Base-by-base conservation (phyloP, 2,888 invertebrate genomes). In the Nemotelus nigrinus region DNA sequence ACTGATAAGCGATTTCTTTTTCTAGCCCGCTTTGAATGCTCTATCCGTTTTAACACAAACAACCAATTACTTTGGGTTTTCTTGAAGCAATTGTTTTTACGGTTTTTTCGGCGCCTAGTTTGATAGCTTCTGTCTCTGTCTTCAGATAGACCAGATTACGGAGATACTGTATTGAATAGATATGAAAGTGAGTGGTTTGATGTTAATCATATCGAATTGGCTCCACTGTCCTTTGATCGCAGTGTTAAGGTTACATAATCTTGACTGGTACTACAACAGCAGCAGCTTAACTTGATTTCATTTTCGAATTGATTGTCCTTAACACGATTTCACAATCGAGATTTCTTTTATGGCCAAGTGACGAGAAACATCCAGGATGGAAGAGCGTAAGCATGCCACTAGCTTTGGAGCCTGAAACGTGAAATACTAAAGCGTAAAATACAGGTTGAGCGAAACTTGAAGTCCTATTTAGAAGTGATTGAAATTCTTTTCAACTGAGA, bases 21-120 rank as follows among this genome's bases (percentile, higher is more conserved):
- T 41, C 10, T 65, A 2, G 10, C 8, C 8, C 10, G 5, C 2
- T 3, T n/a, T 10, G 4, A 45, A 2, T n/a, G 10, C 45, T 1
- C 10, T 7, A 7, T 53, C 53, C 1, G 6, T 53, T 10, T 47
- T 45, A 3, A 70, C 55, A 43, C 39, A 55, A 70, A 70, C 70
- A 55, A 70, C 53, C 70, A 70, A 70, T 70, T 70, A 70, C 70
- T 70, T 43, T 43, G 55, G 70, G 48, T 53, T 68, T 48, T 10
- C 2, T 55, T 55, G 53, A 7, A 39, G 70, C 39, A 55, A 70
- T 70, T 67, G 65, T 48, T 47, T 70, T 70, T 70, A 70, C 55
- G 70, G 10, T 53, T 55, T 53, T 53, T 70, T n/a, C 57, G 53
- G 70, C 70, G 70, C 70, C 70, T 70, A 53, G 41, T 41, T 55